Evolutionary conservation across 2,888 invertebrate genomes (phyloP).

Genomic region (Carpatolechia fugitivella): DNA sequence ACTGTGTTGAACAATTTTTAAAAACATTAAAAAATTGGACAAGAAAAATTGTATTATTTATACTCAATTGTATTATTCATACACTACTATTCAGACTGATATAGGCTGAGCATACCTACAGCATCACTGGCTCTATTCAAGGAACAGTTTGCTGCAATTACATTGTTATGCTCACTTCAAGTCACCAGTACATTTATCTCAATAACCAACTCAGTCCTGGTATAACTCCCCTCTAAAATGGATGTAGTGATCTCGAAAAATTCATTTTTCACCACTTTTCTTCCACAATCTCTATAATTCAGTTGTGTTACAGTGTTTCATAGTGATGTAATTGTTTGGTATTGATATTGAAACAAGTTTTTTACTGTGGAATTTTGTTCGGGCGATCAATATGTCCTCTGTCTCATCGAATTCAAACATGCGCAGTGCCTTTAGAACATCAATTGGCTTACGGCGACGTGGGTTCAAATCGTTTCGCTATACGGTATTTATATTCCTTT

Average conservation of each 20-base stretch:
- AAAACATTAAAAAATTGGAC: neutral
- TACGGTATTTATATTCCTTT: constrained; percentile 55
- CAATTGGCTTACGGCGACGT: constrained; percentile 70
- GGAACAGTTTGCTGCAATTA: constrained; percentile 76
- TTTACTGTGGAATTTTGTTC: constrained; percentile 7
- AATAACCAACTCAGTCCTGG: constrained; percentile 66
- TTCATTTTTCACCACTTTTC: constrained; percentile 26
- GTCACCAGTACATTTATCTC: constrained; percentile 66
- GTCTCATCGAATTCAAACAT: constrained; percentile 69
- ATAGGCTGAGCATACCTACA: constrained; percentile 33
- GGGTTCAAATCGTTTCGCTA: constrained; percentile 74
- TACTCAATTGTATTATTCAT: too few relatives aligned
- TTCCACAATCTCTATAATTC: constrained; percentile 30
- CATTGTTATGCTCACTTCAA: constrained; percentile 73
- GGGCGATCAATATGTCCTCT: constrained; percentile 64
- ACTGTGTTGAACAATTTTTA: too few relatives aligned
- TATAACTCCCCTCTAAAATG: constrained; percentile 63
- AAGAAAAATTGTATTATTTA: too few relatives aligned
- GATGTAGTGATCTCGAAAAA: constrained; percentile 48
- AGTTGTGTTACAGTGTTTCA: constrained; percentile 35
- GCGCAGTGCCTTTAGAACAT: constrained; percentile 70
- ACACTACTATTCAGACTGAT: neutral
- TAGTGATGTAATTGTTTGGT: constrained; percentile 45
- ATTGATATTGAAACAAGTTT: neutral
- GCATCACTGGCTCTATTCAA: constrained; percentile 65